Evolutionary conservation across 1,140 invertebrate species (phyloP), one percentile per base, ranked within the genome.

Genomic region (Euura lappo): DNA sequence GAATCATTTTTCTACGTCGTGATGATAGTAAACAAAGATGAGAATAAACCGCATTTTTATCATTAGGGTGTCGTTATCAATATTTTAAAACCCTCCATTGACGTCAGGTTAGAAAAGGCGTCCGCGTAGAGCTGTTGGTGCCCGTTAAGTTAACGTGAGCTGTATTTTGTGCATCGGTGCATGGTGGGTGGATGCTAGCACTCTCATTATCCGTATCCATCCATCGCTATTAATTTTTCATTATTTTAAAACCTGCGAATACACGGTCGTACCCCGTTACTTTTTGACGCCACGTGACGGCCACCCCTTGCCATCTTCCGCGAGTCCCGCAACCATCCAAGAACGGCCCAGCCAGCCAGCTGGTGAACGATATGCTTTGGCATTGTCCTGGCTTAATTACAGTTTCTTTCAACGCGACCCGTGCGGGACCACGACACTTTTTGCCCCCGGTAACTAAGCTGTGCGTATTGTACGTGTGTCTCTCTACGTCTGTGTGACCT

Each of bases 61-160:
- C 28, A 28, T 28, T 28, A 28, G 1, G 28, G 28, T 28, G 1
- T 85, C 85, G 82, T 85, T 87, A 87, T 85, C 85, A 87, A 87
- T 87, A 87, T 87, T 84, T 83, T 87, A 86, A 86, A 87, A 87
- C 85, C 85, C 73, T 79, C 81, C 84, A 87, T 87, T 86, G 85
- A 86, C 80, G 79, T 77, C 73, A 64, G 60, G 78, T 79, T 72
- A 80, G 79, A 77, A 86, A 84, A 84, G 78, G 83, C 79, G 72
- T 74, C 68, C 66, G 65, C 28, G 28, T 28, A 28, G 28, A 28
- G 28, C 28, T 28, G 28, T 28, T 28, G 28, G 28, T 28, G 28
- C 28, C 28, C 1, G 28, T 28, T 28, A 28, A 28, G 28, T 28
- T 28, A 28, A 28, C 28, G 28, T 28, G 28, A 68, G 28, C 11